Base-by-base conservation (phyloP, 2,113 vertebrate species). In the Anolis carolinensis region DNA sequence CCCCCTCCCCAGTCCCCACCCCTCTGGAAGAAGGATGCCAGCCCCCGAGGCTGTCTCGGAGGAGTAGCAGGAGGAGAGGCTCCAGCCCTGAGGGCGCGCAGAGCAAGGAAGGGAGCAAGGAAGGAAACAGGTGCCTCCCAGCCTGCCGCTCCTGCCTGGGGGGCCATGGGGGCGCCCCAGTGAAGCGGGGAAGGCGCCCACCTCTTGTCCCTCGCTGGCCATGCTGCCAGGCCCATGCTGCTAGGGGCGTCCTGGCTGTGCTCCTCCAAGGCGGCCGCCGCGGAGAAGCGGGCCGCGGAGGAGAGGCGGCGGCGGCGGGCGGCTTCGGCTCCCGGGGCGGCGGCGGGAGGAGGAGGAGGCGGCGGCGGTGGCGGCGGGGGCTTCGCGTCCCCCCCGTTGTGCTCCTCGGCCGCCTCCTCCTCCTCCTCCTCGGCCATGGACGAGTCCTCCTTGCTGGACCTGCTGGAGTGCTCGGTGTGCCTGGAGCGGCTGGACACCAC, bases 401-500 rank as follows among this genome's bases (percentile, higher is more conserved):
- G 2, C 39, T 44, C 67, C 39, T 10, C 55, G 13, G 13, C 55
- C 55, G 14, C 55, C 55, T 68, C 82, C 74, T 83, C 83, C 84
- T 68, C 67, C 39, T 10, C 7, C 63, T 85, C n/a, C 62, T 88
- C 52, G 67, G 96, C 96, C 93, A 99, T 99, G 98, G 98, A 99
- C 96, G 98, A 98, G 95, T 98, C 98, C 80, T 98, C 98, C 87
- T 95, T 99, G 93, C 94, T 99, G 97, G 98, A 99, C 96, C 92
- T 99, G 87, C 94, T 99, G 96, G 98, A 99, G 96, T 99, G 98
- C 93, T 98, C 98, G 73, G 98, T 99, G 90, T 99, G 98, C 95
- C 95, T 99, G 97, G 98, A 98, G 95, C 97, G 98, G 87, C 95
- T 99, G 97, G 98, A 99, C 96, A 97, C 98, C 88, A 98, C 97